Evolutionary conservation across 2,888 invertebrate species (phyloP).

Genomic region (Mythimna vitellina): DNA sequence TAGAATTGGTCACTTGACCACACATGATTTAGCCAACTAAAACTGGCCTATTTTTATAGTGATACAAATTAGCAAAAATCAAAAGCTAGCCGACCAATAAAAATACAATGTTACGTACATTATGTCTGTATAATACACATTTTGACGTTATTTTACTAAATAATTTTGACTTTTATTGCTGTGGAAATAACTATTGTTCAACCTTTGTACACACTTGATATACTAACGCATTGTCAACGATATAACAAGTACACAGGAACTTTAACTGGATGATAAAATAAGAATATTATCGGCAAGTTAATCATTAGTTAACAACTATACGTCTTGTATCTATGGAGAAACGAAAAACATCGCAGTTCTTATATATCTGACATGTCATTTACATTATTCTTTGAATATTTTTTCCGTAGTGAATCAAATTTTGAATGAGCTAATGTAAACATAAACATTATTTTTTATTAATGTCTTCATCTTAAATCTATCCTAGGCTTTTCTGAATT

Average conservation of each 20-base stretch:
- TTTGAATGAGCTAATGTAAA: neutral
- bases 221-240: constrained; percentile 13
- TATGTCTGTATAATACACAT: neutral
- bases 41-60: too few species aligned
- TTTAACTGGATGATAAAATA: constrained; percentile 15
- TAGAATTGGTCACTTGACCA: too few species aligned
- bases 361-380: neutral
- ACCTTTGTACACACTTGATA: constrained; percentile 4
- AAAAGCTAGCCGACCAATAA: too few species aligned
- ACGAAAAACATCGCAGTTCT: neutral
- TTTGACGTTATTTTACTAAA: neutral
- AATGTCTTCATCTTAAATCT: too few species aligned
- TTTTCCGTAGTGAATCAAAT: neutral
- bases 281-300: constrained; percentile 20
- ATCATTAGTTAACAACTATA: neutral
- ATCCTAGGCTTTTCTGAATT: too few species aligned
- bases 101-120: too few species aligned
- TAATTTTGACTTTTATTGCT: neutral
- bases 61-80: too few species aligned
- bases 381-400: neutral
- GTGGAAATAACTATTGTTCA: constrained; percentile 6
- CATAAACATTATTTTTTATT: neutral
- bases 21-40: too few species aligned
- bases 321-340: constrained; percentile 12
- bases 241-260: neutral